Base-by-base conservation (phyloP, 2,113 vertebrate species). In the Diglossa brunneiventris region DNA sequence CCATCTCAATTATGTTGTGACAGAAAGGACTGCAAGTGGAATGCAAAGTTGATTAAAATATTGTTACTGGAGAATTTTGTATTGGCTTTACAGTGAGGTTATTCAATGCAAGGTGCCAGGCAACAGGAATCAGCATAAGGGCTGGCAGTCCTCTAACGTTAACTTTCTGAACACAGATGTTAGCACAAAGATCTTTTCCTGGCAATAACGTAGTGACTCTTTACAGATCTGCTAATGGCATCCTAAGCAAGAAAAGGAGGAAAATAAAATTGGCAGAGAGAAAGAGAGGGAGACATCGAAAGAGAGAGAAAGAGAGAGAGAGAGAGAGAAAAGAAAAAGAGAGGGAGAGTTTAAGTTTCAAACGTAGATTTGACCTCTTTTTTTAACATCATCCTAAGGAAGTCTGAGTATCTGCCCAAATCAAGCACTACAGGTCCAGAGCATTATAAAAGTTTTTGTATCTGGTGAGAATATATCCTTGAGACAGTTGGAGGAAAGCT, bases 131-230 rank as follows among this genome's bases (percentile, higher is more conserved):
- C 24, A 35, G 22, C 59, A 64, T 41, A 10, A 64, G 10, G 23
- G 11, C 26, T 78, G 26, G 27, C 0, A 3, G 2, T 66, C 9
- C 35, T 87, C 24, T 64, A 49, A 42, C 18, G 8, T 61, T 89
- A 63, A 20, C 15, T 77, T 91, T 80, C 49, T 89, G 41, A 87
- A 61, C 8, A 50, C 18, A 42, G 23, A 16, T 44, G 2, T 62
- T 58, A 52, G 27, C 16, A 50, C 5, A 22, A 68, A 19, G 17
- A 37, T 42, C 2, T 84, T 74, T 49, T 81, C 31, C 30, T 72
- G 44, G 18, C 58, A 78, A 9, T 6, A 64, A 6, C 0, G 0
- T 6, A 35, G 28, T 28, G 20, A 47, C 8, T 42, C 5, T 49
- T 64, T 52, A 30, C 22, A n/a, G 6, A 7, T 83, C n/a, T 79